Evolutionary conservation across 2,113 vertebrate genomes (phyloP), one percentile per base, ranked within the genome.

Genomic region (Corythornis madagascariensis): DNA sequence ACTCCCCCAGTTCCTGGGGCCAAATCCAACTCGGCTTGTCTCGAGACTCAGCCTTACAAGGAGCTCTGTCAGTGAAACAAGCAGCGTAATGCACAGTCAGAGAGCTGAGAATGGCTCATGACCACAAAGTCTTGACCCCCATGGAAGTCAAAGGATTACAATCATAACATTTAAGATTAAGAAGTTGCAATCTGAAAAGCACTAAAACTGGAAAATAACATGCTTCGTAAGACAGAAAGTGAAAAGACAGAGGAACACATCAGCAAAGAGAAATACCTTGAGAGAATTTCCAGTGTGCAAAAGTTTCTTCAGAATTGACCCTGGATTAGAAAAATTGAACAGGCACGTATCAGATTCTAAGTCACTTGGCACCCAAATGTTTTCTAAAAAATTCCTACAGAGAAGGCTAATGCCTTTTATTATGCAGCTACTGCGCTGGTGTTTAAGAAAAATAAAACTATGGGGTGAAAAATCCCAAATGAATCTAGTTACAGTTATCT

Each of bases 271-370:
- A 83, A 92, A 95, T 98, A 99, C 99, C 98, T 99, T 99, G 89
- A 99, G 97, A 94, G 99, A 99, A 97, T 99, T 99, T 98, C 99
- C 99, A 98, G 99, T 99, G 98, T 99, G 99, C 97, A 99, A 97
- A 98, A 99, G 99, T 94, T 99, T 99, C 98, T 99, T 99, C 97
- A 99, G 98, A 96, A 99, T 98, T 38, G 99, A 99, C 87, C 99
- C 99, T 99, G 85, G 53, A 97, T 87, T 57, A 91, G 84, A 89
- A 96, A 92, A 77, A 90, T 77, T 7, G 72, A 63, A 88, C 8
- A 94, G 92, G 35, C 86, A 87, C 20, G 14, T 38, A 55, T 94
- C 52, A 89, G 65, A 88, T 33, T 81, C 20, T 21, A 75, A 33
- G 61, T 29, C 57, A 21, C 20, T 21, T 66, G 78, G 48, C 48